These are phyloP conservation scores for Hafferia zeledoni DNA, from an alignment of 2,797 vertebrate species.

Conservation along the genomic window DNA sequence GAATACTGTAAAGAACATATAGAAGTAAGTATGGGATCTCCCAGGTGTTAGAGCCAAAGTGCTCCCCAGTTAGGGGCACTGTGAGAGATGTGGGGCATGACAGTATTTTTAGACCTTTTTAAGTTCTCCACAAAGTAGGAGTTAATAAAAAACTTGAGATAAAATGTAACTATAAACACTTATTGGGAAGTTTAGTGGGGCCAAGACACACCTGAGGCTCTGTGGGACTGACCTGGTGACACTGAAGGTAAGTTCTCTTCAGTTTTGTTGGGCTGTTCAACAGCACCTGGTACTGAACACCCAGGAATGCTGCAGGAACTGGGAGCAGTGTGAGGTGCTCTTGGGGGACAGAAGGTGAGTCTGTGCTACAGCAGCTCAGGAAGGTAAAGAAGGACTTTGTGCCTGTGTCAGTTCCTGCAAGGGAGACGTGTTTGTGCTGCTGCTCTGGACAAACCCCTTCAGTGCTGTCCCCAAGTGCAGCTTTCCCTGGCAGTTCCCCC, in stretches of 20 bases:
- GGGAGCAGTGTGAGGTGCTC: not conserved
- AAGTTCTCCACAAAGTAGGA: not conserved
- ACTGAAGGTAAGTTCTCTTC: not conserved
- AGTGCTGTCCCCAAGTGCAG: not conserved
- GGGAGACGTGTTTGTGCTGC: not conserved
- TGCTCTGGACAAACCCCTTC: not conserved
- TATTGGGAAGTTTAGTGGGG: not conserved
- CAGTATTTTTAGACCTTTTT: not conserved
- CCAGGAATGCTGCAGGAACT: not conserved
- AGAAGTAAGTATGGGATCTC: constrained; percentile 84
- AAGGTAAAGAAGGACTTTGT: not conserved
- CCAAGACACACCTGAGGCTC: not conserved
- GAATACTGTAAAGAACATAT: constrained; percentile 98
- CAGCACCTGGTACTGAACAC: not conserved
- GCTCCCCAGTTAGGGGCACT: not conserved
- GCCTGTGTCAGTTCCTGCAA: not conserved
- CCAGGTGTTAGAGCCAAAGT: not conserved
- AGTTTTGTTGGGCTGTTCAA: not conserved
- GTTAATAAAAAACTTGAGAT: not conserved
- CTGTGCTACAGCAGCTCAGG: not conserved
- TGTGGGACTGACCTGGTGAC: not conserved
- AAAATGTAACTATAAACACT: not conserved
- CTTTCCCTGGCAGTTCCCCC: not conserved
- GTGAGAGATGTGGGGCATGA: not conserved
- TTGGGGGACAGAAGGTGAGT: not conserved